phyloP scores from a whole-genome alignment of 2,888 invertebrate species.

The Balanococcus diminutus region DNA sequence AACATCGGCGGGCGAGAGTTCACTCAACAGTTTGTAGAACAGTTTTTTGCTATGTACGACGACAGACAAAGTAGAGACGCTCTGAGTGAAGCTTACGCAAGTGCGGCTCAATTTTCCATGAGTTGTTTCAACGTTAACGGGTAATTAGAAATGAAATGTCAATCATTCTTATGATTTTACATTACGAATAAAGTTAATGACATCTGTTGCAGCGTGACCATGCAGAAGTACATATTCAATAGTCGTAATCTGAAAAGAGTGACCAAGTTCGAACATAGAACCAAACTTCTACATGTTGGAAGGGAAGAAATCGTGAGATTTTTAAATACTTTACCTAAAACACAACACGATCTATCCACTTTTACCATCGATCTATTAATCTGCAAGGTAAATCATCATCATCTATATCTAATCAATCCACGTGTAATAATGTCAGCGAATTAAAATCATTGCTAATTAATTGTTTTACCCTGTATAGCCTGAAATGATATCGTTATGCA shows the following conservation, averaged over 20 bases:
- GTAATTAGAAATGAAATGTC: not conserved
- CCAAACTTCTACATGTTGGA: slow-evolving; percentile 69
- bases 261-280: not conserved
- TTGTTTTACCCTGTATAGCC: slow-evolving; percentile 69
- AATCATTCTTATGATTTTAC: not conserved
- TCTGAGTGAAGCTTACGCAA: slow-evolving; percentile 86
- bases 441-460: not conserved
- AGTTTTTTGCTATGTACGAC: slow-evolving; percentile 84
- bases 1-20: slow-evolving; percentile 71
- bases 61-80: slow-evolving; percentile 74
- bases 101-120: slow-evolving; percentile 71
- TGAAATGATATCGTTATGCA: slow-evolving; percentile 76
- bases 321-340: slow-evolving; percentile 81
- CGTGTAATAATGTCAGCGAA: not conserved
- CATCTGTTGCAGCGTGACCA: not conserved
- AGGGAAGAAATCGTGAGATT: slow-evolving; percentile 79
- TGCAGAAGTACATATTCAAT: not conserved
- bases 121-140: not conserved
- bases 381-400: slow-evolving; percentile 67
- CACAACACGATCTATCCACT: slow-evolving; percentile 83
- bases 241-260: slow-evolving; percentile 40
- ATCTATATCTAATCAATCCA: not conserved
- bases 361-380: slow-evolving; percentile 87
- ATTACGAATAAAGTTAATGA: too few species aligned
- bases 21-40: slow-evolving; percentile 81